Percentiles rank a stretch among this genome's conserved stretches.
Evolutionary conservation across 2,888 invertebrate genomes (phyloP).

Genomic region (Sphaeridia pumilis): DNA sequence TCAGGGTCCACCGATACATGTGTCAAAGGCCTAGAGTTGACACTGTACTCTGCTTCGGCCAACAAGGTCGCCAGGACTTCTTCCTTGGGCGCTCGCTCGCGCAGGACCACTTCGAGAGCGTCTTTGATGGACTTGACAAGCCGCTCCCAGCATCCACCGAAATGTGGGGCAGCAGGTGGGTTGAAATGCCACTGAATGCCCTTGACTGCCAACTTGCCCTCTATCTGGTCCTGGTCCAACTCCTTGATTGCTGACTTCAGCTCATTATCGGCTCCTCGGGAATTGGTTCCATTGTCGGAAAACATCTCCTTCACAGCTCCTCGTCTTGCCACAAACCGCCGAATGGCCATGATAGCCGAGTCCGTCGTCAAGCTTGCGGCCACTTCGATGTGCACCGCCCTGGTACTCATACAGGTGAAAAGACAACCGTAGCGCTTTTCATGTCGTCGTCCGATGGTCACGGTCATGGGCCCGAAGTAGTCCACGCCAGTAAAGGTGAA

Average conservation of each 20-base stretch:
- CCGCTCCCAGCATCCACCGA: conserved; percentile 7
- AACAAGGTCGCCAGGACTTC: conserved; percentile 13
- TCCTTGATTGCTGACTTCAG: background rate
- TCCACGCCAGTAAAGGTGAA: conserved; percentile 1
- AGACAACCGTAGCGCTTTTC: background rate
- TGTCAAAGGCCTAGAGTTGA: conserved; percentile 36
- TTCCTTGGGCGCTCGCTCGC: conserved; percentile 7
- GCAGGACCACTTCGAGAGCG: conserved; percentile 1
- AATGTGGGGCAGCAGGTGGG: conserved; percentile 3
- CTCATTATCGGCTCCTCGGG: background rate
- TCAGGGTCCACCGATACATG: conserved; percentile 32
- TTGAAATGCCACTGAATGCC: conserved; percentile 5
- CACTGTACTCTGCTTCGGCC: conserved; percentile 7
- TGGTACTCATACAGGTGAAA: background rate
- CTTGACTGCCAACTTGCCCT: background rate
- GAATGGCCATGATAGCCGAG: background rate
- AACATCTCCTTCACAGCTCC: background rate
- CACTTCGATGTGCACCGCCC: background rate
- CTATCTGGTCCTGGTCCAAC: background rate
- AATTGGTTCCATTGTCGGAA: background rate
- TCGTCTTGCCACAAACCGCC: background rate
- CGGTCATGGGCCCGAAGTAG: conserved; percentile 1
- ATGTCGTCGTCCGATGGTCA: background rate
- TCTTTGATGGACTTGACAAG: conserved; percentile 7
- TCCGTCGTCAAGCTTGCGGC: background rate